Conservation (phyloP, 2,888 invertebrate species). For the Caenorhabditis plicata region DNA sequence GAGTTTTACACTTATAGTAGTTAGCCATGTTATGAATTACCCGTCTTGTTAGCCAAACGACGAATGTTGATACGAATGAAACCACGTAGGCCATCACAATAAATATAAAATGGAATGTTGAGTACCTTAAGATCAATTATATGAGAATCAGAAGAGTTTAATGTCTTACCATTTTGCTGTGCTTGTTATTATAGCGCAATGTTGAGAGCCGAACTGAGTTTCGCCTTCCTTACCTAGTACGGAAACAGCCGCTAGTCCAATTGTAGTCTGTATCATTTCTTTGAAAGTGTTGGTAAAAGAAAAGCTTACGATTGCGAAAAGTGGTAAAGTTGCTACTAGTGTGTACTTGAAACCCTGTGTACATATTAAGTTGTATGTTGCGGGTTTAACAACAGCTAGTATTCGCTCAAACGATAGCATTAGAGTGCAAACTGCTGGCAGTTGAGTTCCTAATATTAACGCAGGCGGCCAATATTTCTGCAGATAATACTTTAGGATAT, state of each 20-base stretch:
- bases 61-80: conserved; percentile 41
- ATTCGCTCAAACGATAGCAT: conserved; percentile 48
- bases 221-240: conserved; percentile 29
- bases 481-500: conserved; percentile 5
- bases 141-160: background rate
- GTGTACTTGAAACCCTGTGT: conserved; percentile 31
- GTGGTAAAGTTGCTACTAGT: conserved; percentile 14
- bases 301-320: conserved; percentile 30
- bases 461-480: conserved; percentile 52
- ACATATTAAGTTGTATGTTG: conserved; percentile 41
- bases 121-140: conserved; percentile 28
- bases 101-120: conserved; percentile 53
- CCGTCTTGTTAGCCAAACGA: conserved; percentile 27
- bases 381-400: conserved; percentile 41
- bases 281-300: background rate
- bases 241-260: conserved; percentile 32
- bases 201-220: conserved; percentile 30
- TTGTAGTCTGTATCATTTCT: conserved; percentile 25
- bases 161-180: conserved; percentile 39
- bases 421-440: conserved; percentile 51
- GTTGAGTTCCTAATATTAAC: conserved; percentile 52
- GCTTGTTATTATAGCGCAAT: conserved; percentile 55
- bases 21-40: too few species aligned
- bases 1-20: too few species aligned
- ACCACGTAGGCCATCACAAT: conserved; percentile 45